Base-by-base conservation (phyloP, 2,797 vertebrate genomes). In the Pelodytes ibericus region DNA sequence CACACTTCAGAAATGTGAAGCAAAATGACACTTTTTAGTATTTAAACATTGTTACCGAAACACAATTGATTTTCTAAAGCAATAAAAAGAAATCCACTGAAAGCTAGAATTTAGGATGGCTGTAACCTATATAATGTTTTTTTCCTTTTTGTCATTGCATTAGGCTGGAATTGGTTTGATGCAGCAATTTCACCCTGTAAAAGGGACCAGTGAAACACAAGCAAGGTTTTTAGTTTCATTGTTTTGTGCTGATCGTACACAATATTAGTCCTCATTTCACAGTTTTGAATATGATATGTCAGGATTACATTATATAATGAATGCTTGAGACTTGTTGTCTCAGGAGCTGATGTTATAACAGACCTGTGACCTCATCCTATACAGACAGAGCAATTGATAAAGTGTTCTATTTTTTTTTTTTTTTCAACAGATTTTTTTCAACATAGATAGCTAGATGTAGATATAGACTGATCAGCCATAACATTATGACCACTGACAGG, bases 251-350 rank as follows among this genome's bases (percentile, higher is more conserved):
- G 91, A 92, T 87, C 90, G 86, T 85, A 87, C 83, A 86, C 75
- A 86, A 88, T 88, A 86, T 87, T 81, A 75, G 81, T 82, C 83
- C 90, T 88, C 80, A 83, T 88, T 87, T 83, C 87, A 86, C 81
- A 87, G 82, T 87, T 87, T 89, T 87, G 86, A 91, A 93, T 89
- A 84, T 87, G 87, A 88, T 91, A 87, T 64, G 84, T 91, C 89
- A 91, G 88, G 86, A 87, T 81, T 86, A 90, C 90, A 90, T 88
- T 83, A 82, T 58, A 83, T 88, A 90, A 90, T 86, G 85, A 87
- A 88, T 84, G 84, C 81, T 80, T 86, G 81, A 83, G 85, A 89
- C 83, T 86, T 88, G 84, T 81, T 86, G 76, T 88, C 87, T 87
- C 89, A 85, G 85, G 86, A 87, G 89, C 84, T 89, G 86, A 90